Percentiles rank a stretch among this genome's conserved stretches.
Conservation (phyloP, 2,113 vertebrate species). For the Polypterus bichir region DNA sequence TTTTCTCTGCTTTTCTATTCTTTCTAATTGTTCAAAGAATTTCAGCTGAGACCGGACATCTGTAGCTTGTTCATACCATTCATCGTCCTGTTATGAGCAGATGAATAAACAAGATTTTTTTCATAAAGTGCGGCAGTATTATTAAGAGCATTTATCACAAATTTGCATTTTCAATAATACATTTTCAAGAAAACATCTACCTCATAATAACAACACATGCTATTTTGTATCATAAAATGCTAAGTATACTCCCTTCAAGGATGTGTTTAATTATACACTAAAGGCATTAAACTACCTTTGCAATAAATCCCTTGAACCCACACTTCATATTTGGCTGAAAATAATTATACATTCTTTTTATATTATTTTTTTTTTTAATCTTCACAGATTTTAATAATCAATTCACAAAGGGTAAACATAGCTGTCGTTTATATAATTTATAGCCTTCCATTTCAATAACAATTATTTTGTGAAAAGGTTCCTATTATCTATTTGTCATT, state of each 20-base stretch:
- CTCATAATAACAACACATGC: too few species aligned
- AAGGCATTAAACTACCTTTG: too few species aligned
- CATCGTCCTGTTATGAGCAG: slow-evolving; percentile 49
- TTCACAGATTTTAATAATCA: background rate
- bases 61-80: slow-evolving; percentile 61
- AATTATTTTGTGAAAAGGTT: background rate
- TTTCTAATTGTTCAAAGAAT: slow-evolving; percentile 78
- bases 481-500: slow-evolving; percentile 19
- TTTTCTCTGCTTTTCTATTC: slow-evolving; percentile 75
- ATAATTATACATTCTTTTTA: too few species aligned
- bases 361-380: background rate
- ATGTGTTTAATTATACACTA: too few species aligned
- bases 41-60: slow-evolving; percentile 70
- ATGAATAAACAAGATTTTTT: slow-evolving; percentile 6
- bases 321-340: too few species aligned
- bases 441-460: background rate
- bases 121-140: background rate
- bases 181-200: too few species aligned
- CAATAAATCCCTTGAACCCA: too few species aligned
- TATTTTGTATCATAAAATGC: too few species aligned
- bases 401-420: background rate
- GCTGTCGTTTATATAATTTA: background rate
- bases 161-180: too few species aligned
- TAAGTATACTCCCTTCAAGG: too few species aligned
- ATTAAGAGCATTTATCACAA: too few species aligned